Percentiles rank a stretch among this genome's conserved stretches.
phyloP scores from a whole-genome alignment of 2,888 invertebrate species.

The Auanema sp. region DNA sequence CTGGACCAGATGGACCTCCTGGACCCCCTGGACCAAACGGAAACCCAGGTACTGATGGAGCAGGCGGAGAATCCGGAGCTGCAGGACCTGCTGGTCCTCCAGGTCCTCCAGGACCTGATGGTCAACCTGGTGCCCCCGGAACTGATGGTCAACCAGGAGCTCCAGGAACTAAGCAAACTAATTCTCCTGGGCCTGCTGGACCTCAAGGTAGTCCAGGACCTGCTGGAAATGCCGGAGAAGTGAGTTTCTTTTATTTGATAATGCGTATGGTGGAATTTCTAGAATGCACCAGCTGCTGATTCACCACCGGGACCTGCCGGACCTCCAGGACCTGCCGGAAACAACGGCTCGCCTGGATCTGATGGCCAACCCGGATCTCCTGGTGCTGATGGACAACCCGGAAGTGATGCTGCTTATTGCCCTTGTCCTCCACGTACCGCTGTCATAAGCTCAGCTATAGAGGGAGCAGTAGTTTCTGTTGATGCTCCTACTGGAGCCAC shows the following conservation, averaged over 20 bases:
- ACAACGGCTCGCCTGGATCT: slow-evolving; percentile 18
- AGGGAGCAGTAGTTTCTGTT: too few relatives aligned
- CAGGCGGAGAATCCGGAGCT: slow-evolving; percentile 32
- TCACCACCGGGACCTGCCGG: slow-evolving; percentile 10
- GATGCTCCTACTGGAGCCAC: too few relatives aligned
- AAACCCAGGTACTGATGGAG: slow-evolving; percentile 34
- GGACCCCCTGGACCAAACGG: slow-evolving; percentile 36
- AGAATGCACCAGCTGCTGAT: too few relatives aligned
- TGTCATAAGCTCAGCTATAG: too few relatives aligned
- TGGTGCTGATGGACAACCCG: slow-evolving; percentile 23
- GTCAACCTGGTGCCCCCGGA: slow-evolving; percentile 38
- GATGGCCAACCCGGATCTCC: slow-evolving; percentile 24
- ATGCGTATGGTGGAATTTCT: too few relatives aligned
- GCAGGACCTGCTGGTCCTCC: slow-evolving; percentile 34
- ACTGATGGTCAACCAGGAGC: slow-evolving; percentile 22
- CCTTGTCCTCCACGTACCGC: too few relatives aligned
- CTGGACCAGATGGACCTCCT: slow-evolving; percentile 23
- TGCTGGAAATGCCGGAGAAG: slow-evolving; percentile 18
- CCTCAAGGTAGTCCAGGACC: slow-evolving; percentile 33
- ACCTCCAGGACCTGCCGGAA: slow-evolving; percentile 17
- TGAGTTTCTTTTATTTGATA: too few relatives aligned
- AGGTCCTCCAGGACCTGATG: slow-evolving; percentile 32
- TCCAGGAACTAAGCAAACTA: slow-evolving; percentile 34
- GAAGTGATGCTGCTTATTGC: slow-evolving; percentile 12
- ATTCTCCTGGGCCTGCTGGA: slow-evolving; percentile 38